A percentile compares a stretch with the other conserved stretches of the same genome.
phyloP scores from a whole-genome alignment of 2,113 vertebrate species.

The Xyrauchen texanus region DNA sequence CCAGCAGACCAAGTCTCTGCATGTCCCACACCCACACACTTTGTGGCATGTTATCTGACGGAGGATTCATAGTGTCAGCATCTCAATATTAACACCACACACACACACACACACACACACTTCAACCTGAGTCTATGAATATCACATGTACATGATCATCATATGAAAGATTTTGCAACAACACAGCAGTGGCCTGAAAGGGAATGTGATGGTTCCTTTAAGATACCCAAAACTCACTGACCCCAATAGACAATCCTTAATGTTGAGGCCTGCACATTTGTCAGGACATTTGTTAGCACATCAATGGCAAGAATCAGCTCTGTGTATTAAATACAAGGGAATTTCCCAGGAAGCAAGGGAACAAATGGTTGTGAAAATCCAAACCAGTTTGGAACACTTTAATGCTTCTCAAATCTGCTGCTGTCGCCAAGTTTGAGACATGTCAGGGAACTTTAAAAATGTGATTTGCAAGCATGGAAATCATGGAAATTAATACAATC shows the following conservation, averaged over 20 bases:
- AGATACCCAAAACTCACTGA: too few relatives aligned
- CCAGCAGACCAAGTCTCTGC: conserved; percentile 79
- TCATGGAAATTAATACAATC: too few relatives aligned
- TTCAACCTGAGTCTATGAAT: conserved; percentile 2
- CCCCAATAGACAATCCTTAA: too few relatives aligned
- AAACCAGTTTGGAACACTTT: conserved; percentile 26
- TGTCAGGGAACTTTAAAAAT: too few relatives aligned
- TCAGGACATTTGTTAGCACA: conserved; percentile 20
- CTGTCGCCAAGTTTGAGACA: conserved; percentile 19
- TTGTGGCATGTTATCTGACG: conserved; percentile 84
- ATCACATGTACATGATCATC: not conserved
- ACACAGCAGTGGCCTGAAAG: too few relatives aligned
- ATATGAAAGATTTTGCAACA: too few relatives aligned
- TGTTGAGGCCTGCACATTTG: not conserved
- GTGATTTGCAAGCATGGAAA: too few relatives aligned
- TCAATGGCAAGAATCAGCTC: conserved; percentile 18
- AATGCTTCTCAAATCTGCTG: conserved; percentile 17
- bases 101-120: conserved; percentile 13
- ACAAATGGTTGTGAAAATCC: conserved; percentile 42
- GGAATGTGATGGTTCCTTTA: too few relatives aligned
- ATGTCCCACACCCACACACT: conserved; percentile 93
- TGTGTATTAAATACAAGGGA: conserved; percentile 43
- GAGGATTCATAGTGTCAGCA: conserved; percentile 33
- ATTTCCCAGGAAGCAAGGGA: conserved; percentile 45
- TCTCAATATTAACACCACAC: conserved; percentile 8